Evolutionary conservation across 2,113 vertebrate species (phyloP).

Genomic region (Carollia perspicillata): DNA sequence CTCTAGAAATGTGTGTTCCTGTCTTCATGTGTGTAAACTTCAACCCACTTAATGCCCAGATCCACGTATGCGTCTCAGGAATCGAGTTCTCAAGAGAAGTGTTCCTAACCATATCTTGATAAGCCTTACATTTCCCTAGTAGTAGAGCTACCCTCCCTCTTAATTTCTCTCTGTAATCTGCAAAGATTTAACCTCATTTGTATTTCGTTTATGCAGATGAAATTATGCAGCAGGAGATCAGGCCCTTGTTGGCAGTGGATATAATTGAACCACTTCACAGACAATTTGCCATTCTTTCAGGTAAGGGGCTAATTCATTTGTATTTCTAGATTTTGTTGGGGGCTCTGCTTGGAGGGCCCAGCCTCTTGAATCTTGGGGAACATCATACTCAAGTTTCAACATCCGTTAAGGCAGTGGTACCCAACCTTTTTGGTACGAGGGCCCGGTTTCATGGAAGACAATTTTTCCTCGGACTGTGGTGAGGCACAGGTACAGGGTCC

Average conservation of each 20-base stretch:
- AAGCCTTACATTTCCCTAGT: background rate
- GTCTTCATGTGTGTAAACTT: background rate
- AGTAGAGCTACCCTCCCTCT: background rate
- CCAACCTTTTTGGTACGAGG: too few relatives aligned
- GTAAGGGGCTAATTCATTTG: constrained; percentile 79
- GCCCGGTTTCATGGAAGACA: too few relatives aligned
- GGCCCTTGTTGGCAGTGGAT: constrained; percentile 93
- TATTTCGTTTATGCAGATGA: constrained; percentile 87
- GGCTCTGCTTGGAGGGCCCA: background rate
- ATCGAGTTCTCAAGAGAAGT: background rate
- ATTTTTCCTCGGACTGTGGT: too few relatives aligned
- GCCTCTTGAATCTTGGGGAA: constrained; percentile 15
- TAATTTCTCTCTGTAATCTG: background rate
- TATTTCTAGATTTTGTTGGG: background rate
- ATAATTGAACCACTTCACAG: constrained; percentile 96
- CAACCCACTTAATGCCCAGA: background rate
- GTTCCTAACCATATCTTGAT: background rate
- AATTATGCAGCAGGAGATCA: constrained; percentile 98
- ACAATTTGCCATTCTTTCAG: constrained; percentile 94
- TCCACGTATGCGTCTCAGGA: background rate
- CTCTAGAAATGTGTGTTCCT: background rate
- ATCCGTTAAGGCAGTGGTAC: background rate
- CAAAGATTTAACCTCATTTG: constrained; percentile 45
- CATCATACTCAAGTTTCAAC: background rate
- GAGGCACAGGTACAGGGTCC: background rate